Evolutionary conservation across 2,888 invertebrate species (phyloP), one percentile per base, ranked within the genome.

Genomic region (Ceraclea dissimilis): DNA sequence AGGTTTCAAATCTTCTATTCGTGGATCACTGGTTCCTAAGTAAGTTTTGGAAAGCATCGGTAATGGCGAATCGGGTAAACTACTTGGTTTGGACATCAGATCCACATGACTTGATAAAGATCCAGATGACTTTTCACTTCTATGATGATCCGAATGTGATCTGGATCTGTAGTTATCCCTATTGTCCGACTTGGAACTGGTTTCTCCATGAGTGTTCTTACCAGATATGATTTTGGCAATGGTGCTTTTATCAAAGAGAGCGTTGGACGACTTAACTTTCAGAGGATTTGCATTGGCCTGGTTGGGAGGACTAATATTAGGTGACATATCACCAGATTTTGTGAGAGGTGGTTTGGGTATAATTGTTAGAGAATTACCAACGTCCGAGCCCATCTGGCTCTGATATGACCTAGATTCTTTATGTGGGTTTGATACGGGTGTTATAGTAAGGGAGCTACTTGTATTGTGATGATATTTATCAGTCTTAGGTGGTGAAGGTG

Each of bases 391-490:
- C 34, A 26, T 46, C 10, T 55, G 56, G 39, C 54, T 53, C 64
- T 65, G 69, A 56, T 71, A 72, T 5, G 71, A 69, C 8, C 61
- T 56, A 0, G 57, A 26, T 63, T 67, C 70, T 13, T 57, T 68
- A 60, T 46, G 22, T 2, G 49, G 39, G 13, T 60, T 68, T 1
- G 66, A 65, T 2, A 78, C 75, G 0, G 78, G 72, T 0, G 77
- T 76, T 51, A 78, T 78, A 0, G 77, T 78, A 58, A 77, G 73
- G 60, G 75, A 73, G 65, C 76, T 75, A 39, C 75, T 73, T 57
- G 67, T 75, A 60, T 73, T 75, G 11, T 74, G 73, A 64, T 73
- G 67, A 65, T 74, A 74, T 19, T 68, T 52, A 10, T 75, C 75
- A 54, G 72, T 71, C 46, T 64, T 67, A 44, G 59, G 52, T 8